These are phyloP conservation scores for Chiloscyllium plagiosum DNA, from an alignment of 2,113 vertebrate species.

Conservation along the genomic window DNA sequence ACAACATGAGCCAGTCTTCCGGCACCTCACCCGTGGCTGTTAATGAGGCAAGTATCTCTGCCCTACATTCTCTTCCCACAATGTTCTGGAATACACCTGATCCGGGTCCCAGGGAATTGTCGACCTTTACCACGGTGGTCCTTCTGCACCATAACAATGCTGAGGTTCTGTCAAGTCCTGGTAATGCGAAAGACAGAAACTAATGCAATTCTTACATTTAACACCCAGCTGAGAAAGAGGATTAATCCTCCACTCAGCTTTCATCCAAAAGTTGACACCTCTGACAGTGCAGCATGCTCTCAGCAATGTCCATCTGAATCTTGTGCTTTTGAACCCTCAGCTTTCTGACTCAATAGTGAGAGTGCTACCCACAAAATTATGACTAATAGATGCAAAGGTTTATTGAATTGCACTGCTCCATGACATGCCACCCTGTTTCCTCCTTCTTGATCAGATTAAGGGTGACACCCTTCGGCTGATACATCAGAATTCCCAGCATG, in stretches of 20 bases:
- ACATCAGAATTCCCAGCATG: neutral
- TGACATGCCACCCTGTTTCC: too few species aligned
- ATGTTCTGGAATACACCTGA: too few species aligned
- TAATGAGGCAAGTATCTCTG: too few species aligned
- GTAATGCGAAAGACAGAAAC: too few species aligned
- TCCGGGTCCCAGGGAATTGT: too few species aligned
- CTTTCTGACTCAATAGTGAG: neutral
- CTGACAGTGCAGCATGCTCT: neutral
- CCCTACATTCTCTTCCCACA: too few species aligned
- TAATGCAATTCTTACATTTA: neutral
- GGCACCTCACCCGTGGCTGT: too few species aligned
- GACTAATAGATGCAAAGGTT: neutral
- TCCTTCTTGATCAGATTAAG: too few species aligned
- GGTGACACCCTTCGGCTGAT: neutral
- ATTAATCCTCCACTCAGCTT: neutral
- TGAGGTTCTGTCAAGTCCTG: too few species aligned
- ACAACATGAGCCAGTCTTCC: too few species aligned
- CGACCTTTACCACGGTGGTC: too few species aligned
- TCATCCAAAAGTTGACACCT: neutral
- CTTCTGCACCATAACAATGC: too few species aligned
- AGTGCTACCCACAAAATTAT: neutral
- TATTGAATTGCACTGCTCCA: neutral
- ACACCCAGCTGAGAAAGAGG: neutral
- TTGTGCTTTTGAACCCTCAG: neutral
- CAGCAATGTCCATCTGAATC: neutral